phyloP scores from a whole-genome alignment of 2,797 vertebrate species.

The Tangara arthus region DNA sequence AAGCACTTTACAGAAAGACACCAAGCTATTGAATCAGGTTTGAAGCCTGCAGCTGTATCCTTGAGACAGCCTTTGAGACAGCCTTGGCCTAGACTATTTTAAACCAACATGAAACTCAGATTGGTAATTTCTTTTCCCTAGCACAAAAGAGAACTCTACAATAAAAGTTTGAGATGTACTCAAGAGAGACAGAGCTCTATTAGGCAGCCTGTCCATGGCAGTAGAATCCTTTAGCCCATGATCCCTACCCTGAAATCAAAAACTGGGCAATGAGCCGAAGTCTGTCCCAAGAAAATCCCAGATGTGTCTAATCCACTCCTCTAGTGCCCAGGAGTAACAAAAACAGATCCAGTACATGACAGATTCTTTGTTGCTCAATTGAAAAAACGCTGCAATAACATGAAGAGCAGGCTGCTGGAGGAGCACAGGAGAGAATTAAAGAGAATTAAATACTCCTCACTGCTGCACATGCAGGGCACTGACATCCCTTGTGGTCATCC shows the following conservation, averaged over 20 bases:
- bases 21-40: background rate
- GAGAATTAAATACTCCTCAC: background rate
- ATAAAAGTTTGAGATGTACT: background rate
- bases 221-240: background rate
- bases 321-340: background rate
- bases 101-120: background rate
- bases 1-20: background rate
- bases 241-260: background rate
- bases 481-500: background rate
- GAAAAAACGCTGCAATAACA: background rate
- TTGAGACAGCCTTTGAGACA: slow-evolving; percentile 22
- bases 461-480: background rate
- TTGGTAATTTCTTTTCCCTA: background rate
- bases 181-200: background rate
- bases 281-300: background rate
- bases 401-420: background rate
- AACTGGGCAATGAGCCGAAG: background rate
- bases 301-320: background rate
- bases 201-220: background rate
- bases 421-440: background rate
- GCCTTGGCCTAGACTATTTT: slow-evolving; percentile 27
- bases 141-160: background rate
- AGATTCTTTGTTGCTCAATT: background rate
- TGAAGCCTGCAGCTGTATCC: slow-evolving; percentile 13
- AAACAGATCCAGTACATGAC: background rate